Conservation (phyloP, 1,140 invertebrate genomes). For the Globodera rostochiensis region DNA sequence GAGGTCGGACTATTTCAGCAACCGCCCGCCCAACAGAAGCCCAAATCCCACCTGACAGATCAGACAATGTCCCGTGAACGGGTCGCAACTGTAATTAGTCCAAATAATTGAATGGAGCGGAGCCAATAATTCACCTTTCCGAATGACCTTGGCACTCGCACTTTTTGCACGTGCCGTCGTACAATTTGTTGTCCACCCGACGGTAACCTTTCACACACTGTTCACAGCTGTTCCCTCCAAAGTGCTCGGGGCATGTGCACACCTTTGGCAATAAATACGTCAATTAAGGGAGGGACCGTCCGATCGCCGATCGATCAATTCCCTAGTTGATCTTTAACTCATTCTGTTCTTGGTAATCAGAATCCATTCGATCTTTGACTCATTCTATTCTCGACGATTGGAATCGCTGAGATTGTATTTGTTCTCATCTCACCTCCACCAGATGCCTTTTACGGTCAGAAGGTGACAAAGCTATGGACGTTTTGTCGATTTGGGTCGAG, state of each 20-base stretch:
- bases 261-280: constrained; percentile 4
- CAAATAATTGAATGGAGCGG: not conserved
- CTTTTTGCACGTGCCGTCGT: constrained; percentile 75
- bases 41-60: constrained; percentile 49
- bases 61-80: constrained; percentile 77
- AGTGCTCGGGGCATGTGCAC: constrained; percentile 60
- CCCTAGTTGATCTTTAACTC: not conserved
- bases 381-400: too few relatives aligned
- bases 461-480: not conserved
- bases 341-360: not conserved
- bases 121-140: constrained; percentile 63
- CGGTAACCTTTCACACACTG: constrained; percentile 82
- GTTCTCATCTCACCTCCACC: constrained; percentile 35
- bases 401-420: constrained; percentile 2
- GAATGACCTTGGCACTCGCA: constrained; percentile 89
- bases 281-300: not conserved
- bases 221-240: constrained; percentile 60
- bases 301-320: not conserved
- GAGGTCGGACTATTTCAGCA: not conserved
- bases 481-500: not conserved
- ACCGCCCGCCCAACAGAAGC: not conserved
- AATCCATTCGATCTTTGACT: not conserved
- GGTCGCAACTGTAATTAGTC: constrained; percentile 72
- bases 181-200: constrained; percentile 72
- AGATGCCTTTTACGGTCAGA: constrained; percentile 44